A percentile compares a stretch with the other conserved stretches of the same genome.
Conservation (phyloP, 1,140 invertebrate species). For the Macrosteles quadrilineatus region DNA sequence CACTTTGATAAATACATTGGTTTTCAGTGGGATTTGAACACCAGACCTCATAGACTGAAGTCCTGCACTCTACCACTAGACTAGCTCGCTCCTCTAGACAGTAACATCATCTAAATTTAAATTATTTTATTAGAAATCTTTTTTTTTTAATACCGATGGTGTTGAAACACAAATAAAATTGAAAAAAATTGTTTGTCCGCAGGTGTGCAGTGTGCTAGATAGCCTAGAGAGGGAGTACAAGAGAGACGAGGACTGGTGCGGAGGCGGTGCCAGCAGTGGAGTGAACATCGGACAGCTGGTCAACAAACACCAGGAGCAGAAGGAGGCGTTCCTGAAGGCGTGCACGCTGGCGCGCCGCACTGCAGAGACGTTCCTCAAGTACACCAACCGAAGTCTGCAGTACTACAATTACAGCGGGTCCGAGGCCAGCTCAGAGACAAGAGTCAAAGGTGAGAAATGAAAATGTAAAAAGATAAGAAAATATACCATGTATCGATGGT, state of each 20-base stretch:
- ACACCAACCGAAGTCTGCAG: conserved; percentile 83
- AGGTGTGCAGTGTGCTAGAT: conserved; percentile 92
- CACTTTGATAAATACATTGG: too few relatives aligned
- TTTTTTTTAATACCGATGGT: too few relatives aligned
- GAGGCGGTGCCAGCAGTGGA: conserved; percentile 56
- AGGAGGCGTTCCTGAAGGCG: conserved; percentile 94
- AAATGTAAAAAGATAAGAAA: too few relatives aligned
- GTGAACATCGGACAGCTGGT: conserved; percentile 65
- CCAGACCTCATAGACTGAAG: too few relatives aligned
- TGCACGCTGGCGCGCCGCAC: conserved; percentile 92
- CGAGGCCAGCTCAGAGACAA: conserved; percentile 54
- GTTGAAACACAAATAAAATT: too few relatives aligned
- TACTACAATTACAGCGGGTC: conserved; percentile 78
- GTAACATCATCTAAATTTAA: too few relatives aligned
- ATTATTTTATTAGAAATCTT: too few relatives aligned
- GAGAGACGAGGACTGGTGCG: conserved; percentile 96
- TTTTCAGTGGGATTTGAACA: too few relatives aligned
- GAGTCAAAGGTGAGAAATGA: conserved; percentile 55
- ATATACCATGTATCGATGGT: too few relatives aligned
- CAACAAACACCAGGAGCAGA: conserved; percentile 96
- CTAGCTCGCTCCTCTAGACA: too few relatives aligned
- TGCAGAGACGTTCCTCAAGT: conserved; percentile 95
- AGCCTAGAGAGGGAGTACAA: conserved; percentile 94
- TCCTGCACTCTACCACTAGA: too few relatives aligned
- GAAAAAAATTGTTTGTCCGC: conserved; percentile 21